These are phyloP conservation scores for Ispidina picta DNA, from an alignment of 2,797 vertebrate genomes.

Conservation along the genomic window DNA sequence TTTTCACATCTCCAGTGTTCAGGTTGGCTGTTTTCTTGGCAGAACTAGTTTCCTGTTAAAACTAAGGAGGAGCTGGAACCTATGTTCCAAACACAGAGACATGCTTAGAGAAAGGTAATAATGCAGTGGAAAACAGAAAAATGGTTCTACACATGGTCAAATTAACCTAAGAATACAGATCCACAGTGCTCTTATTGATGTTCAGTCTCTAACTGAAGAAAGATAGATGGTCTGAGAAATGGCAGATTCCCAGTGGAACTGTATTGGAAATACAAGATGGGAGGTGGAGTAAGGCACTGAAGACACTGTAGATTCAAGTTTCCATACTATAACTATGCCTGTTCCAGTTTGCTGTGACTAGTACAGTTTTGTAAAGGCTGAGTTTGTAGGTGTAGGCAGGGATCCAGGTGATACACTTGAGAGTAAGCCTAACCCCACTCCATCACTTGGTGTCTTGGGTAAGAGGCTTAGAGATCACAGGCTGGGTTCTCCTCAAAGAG, in stretches of 20 bases:
- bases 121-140: background rate
- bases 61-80: background rate
- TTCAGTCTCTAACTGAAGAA: background rate
- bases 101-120: background rate
- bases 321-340: background rate
- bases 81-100: background rate
- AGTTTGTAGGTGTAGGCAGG: background rate
- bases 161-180: background rate
- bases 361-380: background rate
- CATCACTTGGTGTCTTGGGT: background rate
- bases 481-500: background rate
- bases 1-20: background rate
- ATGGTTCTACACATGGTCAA: background rate
- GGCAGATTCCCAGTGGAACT: background rate
- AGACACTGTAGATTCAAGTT: background rate
- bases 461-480: background rate
- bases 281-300: background rate
- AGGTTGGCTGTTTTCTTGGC: background rate
- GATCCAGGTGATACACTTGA: background rate
- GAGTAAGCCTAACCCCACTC: background rate
- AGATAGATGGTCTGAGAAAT: background rate
- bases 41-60: background rate
- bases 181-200: background rate
- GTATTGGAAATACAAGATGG: background rate
- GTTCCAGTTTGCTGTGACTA: background rate